Conservation (phyloP, 2,888 invertebrate species). For the Limnephilus rhombicus region DNA sequence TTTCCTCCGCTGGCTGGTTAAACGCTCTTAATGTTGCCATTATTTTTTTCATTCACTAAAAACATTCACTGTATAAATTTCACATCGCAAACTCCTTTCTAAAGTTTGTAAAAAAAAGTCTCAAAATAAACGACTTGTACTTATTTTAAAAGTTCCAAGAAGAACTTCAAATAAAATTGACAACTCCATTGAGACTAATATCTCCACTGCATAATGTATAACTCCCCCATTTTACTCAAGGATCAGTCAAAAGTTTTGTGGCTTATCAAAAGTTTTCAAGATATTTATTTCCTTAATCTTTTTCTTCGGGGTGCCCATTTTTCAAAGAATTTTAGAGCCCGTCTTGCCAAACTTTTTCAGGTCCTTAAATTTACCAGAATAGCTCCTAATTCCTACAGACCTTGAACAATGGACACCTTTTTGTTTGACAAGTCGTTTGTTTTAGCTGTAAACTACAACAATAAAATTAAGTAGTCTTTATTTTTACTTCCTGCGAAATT, state of each 20-base stretch:
- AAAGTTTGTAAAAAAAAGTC: neutral
- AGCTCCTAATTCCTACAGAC: neutral
- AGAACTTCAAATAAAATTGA: neutral
- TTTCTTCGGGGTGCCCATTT: neutral
- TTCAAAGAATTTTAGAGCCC: no score
- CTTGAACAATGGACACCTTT: neutral
- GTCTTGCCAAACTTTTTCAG: neutral
- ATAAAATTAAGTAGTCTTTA: neutral
- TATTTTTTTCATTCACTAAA: neutral
- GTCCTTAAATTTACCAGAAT: neutral
- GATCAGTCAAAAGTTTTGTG: neutral
- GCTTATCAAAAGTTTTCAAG: neutral
- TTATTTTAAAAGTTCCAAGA: neutral
- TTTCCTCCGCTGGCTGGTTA: no score
- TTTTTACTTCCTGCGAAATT: neutral
- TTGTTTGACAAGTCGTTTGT: neutral
- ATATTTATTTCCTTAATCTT: neutral
- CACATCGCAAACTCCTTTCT: neutral
- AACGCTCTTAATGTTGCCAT: neutral
- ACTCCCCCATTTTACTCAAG: neutral
- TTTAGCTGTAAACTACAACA: neutral
- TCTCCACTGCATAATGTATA: neutral
- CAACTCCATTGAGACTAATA: slow-evolving; percentile 1
- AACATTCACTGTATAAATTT: neutral
- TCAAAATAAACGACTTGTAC: neutral